A percentile compares a stretch with the other conserved stretches of the same genome.
These are phyloP conservation scores for Diarsia mendica DNA, from an alignment of 2,888 invertebrate species.

Conservation along the genomic window DNA sequence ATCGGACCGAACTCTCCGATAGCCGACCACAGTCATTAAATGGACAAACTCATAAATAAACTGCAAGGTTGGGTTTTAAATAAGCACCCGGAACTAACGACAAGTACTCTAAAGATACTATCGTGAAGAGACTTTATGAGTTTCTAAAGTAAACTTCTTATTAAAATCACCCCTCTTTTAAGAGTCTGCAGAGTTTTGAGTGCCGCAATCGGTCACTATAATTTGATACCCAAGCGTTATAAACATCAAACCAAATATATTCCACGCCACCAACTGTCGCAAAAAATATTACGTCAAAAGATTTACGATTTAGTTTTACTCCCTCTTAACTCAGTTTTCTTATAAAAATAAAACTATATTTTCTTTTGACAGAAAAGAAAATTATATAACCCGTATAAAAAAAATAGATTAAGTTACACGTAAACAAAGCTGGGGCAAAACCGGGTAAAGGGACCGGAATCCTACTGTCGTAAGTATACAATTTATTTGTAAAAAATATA, in stretches of 20 bases:
- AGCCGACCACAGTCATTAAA: conserved; percentile 11
- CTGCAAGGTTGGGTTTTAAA: conserved; percentile 17
- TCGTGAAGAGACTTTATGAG: conserved; percentile 1
- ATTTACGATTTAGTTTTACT: conserved; percentile 35
- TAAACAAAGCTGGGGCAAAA: conserved; percentile 28
- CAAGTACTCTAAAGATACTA: conserved; percentile 7
- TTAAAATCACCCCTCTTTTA: background rate
- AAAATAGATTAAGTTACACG: conserved; percentile 25
- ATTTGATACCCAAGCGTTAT: conserved; percentile 8
- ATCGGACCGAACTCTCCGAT: background rate
- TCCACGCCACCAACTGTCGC: conserved; percentile 12
- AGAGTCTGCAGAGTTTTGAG: conserved; percentile 6
- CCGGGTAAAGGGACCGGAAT: conserved; percentile 41
- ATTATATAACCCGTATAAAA: conserved; percentile 17
- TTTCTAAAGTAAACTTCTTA: conserved; percentile 11
- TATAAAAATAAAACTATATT: conserved; percentile 39
- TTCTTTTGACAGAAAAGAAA: conserved; percentile 8
- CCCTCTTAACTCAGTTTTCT: conserved; percentile 13
- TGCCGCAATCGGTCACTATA: conserved; percentile 2
- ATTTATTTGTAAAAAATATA: conserved; percentile 38
- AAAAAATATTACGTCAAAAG: conserved; percentile 22
- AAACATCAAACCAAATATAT: conserved; percentile 33
- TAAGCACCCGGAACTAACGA: background rate
- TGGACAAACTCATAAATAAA: conserved; percentile 22
- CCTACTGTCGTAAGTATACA: conserved; percentile 15